Conservation (phyloP, 2,888 invertebrate species). For the Gandaritis pyraliata region DNA sequence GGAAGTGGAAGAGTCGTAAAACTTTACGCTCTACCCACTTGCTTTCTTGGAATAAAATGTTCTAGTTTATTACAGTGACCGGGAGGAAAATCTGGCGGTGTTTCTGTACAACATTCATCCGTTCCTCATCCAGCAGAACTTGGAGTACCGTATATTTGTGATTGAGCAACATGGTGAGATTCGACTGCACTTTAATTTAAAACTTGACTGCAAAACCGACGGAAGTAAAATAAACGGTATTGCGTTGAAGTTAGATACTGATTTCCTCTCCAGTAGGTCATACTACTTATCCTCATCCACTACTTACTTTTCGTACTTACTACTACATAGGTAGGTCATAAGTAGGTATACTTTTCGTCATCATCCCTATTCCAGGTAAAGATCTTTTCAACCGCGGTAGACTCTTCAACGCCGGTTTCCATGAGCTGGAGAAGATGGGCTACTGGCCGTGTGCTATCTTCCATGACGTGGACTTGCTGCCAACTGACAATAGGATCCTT, state of each 20-base stretch:
- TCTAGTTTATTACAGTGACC: slow-evolving; percentile 76
- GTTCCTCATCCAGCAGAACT: slow-evolving; percentile 93
- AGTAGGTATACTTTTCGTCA: too few relatives aligned
- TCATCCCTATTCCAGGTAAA: slow-evolving; percentile 2
- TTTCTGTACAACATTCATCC: slow-evolving; percentile 96
- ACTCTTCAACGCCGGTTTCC: slow-evolving; percentile 96
- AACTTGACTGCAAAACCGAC: too few relatives aligned
- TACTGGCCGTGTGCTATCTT: slow-evolving; percentile 94
- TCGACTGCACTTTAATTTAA: too few relatives aligned
- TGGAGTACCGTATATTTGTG: slow-evolving; percentile 90
- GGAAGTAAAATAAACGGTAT: too few relatives aligned
- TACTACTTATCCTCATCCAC: too few relatives aligned
- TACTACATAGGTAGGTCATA: too few relatives aligned
- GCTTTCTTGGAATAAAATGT: not conserved
- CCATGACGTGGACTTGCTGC: slow-evolving; percentile 96
- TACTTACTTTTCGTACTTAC: too few relatives aligned
- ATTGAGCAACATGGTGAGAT: slow-evolving; percentile 90
- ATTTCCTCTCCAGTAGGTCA: too few relatives aligned
- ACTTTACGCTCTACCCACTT: too few relatives aligned
- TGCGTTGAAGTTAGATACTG: too few relatives aligned
- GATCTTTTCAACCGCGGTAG: slow-evolving; percentile 93
- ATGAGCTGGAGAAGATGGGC: slow-evolving; percentile 89
- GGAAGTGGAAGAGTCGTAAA: too few relatives aligned
- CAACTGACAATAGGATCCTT: slow-evolving; percentile 93
- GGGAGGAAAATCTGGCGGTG: slow-evolving; percentile 90